Evolutionary conservation across 2,113 vertebrate genomes (phyloP).

Genomic region (Atrichornis clamosus): DNA sequence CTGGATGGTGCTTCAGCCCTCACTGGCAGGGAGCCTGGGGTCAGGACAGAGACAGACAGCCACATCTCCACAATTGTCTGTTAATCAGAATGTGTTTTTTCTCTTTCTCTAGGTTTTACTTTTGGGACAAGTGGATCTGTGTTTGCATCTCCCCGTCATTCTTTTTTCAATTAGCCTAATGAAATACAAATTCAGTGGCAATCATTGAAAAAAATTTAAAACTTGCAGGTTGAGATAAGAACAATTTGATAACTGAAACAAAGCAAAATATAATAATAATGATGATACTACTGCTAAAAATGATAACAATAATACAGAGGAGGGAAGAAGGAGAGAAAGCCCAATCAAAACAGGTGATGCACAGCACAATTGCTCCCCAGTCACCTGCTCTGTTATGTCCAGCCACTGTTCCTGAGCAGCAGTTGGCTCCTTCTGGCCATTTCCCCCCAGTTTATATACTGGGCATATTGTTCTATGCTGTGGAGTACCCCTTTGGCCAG

Average conservation of each 20-base stretch:
- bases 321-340: background rate
- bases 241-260: no score
- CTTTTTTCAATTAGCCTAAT: fast-evolving
- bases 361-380: background rate
- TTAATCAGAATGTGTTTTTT: background rate
- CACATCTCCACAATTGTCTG: background rate
- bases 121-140: fast-evolving
- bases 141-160: fast-evolving
- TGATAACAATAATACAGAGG: background rate
- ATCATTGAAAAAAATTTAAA: no score
- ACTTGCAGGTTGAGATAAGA: no score
- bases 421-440: background rate
- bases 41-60: background rate
- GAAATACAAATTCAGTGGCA: background rate
- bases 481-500: background rate
- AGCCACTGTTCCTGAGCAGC: background rate
- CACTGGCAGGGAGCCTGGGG: fast-evolving
- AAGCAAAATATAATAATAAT: no score
- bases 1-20: background rate
- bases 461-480: background rate
- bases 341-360: background rate
- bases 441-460: background rate
- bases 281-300: no score
- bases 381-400: background rate
- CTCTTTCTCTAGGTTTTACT: background rate